Base-by-base conservation (phyloP, 2,888 invertebrate genomes). In the Chromoteleia sp. region DNA sequence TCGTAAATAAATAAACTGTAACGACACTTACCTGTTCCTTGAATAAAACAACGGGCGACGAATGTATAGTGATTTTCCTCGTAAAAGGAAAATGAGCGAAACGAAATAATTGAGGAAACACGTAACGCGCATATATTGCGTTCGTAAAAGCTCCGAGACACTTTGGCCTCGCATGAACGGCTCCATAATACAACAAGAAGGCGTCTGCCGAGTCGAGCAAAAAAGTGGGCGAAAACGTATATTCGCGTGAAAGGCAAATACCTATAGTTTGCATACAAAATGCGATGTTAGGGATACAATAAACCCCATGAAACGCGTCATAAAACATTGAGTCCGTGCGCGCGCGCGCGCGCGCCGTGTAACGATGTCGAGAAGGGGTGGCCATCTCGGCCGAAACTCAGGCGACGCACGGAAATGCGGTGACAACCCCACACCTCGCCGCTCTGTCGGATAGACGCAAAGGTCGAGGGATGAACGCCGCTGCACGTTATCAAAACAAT, bases 81-180 rank as follows among this genome's bases (percentile, higher is more conserved):
- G 77, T 70, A 70, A 63, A 63, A 63, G 70, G 56, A 77, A 71
- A 77, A 70, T 71, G 71, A 78, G 45, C 59, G 50, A 73, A 45
- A 74, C 67, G 79, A 79, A 79, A 68, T 74, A 79, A 79, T 68
- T 73, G 58, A 74, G 68, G 61, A 41, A 77, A 70, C 77, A 71
- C 70, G 70, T 71, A 77, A 61, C 59, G 67, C 71, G 43, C 43
- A 73, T 74, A 73, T 61, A 74, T 80, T 36, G 68, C 17, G 54
- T 48, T 54, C 68, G 56, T 68, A 70, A 68, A 68, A 74, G 77
- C 77, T 17, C 61, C 33, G 56, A 74, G 63, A 70, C 80, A 70
- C 50, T 80, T 63, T 58, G 61, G 70, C 63, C 50, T 75, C 74
- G 75, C 48, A 65, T n/a, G 58, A 45, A 19, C 54, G 48, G 45